Evolutionary conservation across 2,113 vertebrate species (phyloP).

Genomic region (Sterrhoptilus dennistouni): DNA sequence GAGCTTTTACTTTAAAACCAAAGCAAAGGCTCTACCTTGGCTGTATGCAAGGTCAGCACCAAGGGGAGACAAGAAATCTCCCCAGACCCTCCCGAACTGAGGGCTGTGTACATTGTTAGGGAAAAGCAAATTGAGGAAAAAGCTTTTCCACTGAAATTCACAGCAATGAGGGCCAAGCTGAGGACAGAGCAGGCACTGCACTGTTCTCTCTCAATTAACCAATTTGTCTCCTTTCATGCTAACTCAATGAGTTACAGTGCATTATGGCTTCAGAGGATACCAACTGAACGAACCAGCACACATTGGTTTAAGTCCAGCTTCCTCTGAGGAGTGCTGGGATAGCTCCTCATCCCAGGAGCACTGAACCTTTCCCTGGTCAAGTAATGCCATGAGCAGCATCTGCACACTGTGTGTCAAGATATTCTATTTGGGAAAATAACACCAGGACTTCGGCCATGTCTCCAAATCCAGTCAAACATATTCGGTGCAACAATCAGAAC

Average conservation of each 20-base stretch:
- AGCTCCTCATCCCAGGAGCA: neutral
- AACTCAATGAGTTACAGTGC: neutral
- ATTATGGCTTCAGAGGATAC: neutral
- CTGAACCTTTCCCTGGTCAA: neutral
- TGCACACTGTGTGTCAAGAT: neutral
- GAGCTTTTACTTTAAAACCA: neutral
- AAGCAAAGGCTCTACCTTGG: neutral
- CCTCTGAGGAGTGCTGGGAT: fast-evolving
- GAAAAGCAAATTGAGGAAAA: neutral
- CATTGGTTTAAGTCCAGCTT: neutral
- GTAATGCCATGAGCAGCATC: neutral
- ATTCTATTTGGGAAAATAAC: neutral
- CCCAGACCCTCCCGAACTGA: neutral
- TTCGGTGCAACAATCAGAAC: neutral
- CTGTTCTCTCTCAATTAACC: neutral
- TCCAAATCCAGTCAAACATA: neutral
- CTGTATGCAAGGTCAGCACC: neutral
- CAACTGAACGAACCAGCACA: neutral
- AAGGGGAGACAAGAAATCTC: neutral
- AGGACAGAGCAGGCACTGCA: neutral
- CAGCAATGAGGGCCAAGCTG: neutral
- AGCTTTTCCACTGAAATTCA: neutral
- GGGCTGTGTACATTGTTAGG: fast-evolving
- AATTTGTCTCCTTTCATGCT: neutral
- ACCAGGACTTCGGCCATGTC: neutral